A percentile compares a stretch with the other conserved stretches of the same genome.
Evolutionary conservation across 2,888 invertebrate species (phyloP).

Genomic region (Luperina nickerlii): DNA sequence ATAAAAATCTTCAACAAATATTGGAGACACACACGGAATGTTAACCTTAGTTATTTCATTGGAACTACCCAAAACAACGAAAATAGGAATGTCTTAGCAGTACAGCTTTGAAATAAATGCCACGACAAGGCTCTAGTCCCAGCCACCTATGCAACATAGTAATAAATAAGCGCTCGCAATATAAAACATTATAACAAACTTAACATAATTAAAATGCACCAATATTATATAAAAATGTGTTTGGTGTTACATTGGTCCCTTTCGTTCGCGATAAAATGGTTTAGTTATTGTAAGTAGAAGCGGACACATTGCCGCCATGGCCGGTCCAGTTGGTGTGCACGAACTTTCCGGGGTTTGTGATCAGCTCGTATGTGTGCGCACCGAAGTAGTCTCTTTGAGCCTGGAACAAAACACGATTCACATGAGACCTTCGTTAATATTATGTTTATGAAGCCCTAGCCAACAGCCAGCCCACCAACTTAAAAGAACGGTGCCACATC

Average conservation of each 20-base stretch:
- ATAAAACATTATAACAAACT: slow-evolving; percentile 40
- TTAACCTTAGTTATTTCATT: slow-evolving; percentile 7
- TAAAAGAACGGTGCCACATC: background rate
- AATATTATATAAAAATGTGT: slow-evolving; percentile 25
- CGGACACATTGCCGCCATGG: slow-evolving; percentile 98
- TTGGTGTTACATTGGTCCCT: slow-evolving; percentile 43
- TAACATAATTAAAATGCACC: slow-evolving; percentile 54
- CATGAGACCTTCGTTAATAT: background rate
- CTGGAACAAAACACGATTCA: slow-evolving; percentile 78
- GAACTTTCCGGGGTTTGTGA: slow-evolving; percentile 95
- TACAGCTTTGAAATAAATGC: background rate
- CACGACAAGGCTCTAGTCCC: slow-evolving; percentile 20
- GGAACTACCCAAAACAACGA: slow-evolving; percentile 28
- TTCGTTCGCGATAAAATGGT: slow-evolving; percentile 1
- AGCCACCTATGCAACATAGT: slow-evolving; percentile 40
- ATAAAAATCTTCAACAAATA: slow-evolving; percentile 2
- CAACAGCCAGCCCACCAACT: background rate
- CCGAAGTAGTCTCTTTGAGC: slow-evolving; percentile 99
- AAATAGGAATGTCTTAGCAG: slow-evolving; percentile 51
- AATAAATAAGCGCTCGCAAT: slow-evolving; percentile 36
- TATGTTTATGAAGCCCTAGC: background rate
- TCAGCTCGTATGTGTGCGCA: slow-evolving; percentile 99
- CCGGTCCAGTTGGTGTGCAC: slow-evolving; percentile 99
- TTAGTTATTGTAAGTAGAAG: slow-evolving; percentile 94
- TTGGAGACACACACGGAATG: slow-evolving; percentile 35